These are phyloP conservation scores for Andrena flavipes DNA, from an alignment of 2,888 invertebrate species.

Conservation along the genomic window DNA sequence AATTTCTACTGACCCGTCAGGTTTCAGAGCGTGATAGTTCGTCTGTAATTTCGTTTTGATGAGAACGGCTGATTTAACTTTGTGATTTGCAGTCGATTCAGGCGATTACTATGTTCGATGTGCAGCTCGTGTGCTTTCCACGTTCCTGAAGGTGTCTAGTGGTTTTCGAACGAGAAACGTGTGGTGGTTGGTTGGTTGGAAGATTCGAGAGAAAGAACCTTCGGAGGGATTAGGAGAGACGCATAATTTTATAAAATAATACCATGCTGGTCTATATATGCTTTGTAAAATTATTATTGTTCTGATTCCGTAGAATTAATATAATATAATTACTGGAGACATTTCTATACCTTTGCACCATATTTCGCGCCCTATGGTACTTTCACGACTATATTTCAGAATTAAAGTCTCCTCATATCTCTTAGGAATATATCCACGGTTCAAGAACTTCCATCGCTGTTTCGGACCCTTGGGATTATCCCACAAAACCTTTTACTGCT, in stretches of 20 bases:
- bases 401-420: slow-evolving; percentile 34
- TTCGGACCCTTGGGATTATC: slow-evolving; percentile 19
- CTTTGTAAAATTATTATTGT: too few relatives aligned
- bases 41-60: slow-evolving; percentile 28
- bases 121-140: neutral
- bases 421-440: slow-evolving; percentile 23
- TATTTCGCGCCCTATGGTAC: slow-evolving; percentile 8
- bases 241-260: too few relatives aligned
- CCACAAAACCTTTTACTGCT: slow-evolving; percentile 27
- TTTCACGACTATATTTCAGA: slow-evolving; percentile 26
- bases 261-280: too few relatives aligned
- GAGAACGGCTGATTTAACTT: neutral
- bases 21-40: neutral
- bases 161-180: neutral
- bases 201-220: neutral
- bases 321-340: neutral
- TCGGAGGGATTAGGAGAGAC: neutral
- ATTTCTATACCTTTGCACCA: neutral
- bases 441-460: slow-evolving; percentile 24
- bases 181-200: neutral
- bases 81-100: neutral
- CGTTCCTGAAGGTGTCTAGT: neutral
- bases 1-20: neutral
- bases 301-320: neutral
- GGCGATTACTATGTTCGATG: neutral